Evolutionary conservation across 2,888 invertebrate species (phyloP).

Genomic region (Catotricha subobsoleta): DNA sequence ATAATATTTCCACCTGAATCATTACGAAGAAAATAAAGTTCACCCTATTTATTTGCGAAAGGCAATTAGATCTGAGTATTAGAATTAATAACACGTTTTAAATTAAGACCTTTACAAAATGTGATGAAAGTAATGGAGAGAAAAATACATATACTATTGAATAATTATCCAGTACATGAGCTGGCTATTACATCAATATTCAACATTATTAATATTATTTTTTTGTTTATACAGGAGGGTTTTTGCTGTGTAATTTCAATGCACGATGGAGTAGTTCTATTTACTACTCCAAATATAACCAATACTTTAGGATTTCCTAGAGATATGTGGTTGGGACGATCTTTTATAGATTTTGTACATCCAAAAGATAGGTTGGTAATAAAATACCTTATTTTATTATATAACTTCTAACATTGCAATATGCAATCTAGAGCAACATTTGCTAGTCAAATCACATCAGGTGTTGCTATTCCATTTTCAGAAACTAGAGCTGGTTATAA

Average conservation of each 20-base stretch:
- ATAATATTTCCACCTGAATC: too few relatives aligned
- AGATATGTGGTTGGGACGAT: conserved; percentile 70
- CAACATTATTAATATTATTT: too few relatives aligned
- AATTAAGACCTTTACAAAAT: too few relatives aligned
- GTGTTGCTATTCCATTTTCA: conserved; percentile 40
- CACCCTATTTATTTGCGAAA: too few relatives aligned
- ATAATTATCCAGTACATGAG: too few relatives aligned
- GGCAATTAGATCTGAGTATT: too few relatives aligned
- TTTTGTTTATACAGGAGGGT: conserved; percentile 35
- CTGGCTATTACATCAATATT: too few relatives aligned
- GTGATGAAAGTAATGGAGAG: too few relatives aligned
- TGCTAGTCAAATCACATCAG: conserved; percentile 54
- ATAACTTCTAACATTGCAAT: neutral
- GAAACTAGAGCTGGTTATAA: conserved; percentile 28
- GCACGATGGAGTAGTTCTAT: conserved; percentile 64
- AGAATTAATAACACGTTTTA: too few relatives aligned
- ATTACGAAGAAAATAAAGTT: too few relatives aligned
- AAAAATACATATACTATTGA: too few relatives aligned
- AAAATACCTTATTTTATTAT: neutral
- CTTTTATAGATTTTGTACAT: conserved; percentile 75
- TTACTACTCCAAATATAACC: conserved; percentile 50
- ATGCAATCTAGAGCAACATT: conserved; percentile 38
- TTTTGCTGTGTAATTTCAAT: conserved; percentile 69
- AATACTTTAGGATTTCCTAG: conserved; percentile 56
- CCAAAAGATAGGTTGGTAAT: conserved; percentile 37